Conservation (phyloP, 2,113 vertebrate genomes). For the Oreotrochilus melanogaster region DNA sequence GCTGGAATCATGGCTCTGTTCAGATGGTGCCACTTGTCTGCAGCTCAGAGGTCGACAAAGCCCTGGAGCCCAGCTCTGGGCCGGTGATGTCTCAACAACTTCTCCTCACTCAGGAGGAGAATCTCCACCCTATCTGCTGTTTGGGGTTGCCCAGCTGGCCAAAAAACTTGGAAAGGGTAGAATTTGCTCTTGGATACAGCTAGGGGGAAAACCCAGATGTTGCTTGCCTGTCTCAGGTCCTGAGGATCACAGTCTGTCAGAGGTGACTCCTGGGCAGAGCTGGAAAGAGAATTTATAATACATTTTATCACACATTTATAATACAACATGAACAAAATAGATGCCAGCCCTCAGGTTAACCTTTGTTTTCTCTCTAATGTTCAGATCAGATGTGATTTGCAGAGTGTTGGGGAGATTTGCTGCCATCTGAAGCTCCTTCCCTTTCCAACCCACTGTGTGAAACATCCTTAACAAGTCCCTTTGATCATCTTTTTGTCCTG, state of each 20-base stretch:
- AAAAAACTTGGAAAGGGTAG: not conserved
- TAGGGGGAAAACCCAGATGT: fast-evolving
- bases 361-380: not conserved
- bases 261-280: not conserved
- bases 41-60: not conserved
- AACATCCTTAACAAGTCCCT: fast-evolving
- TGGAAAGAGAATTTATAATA: not conserved
- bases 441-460: not conserved
- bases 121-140: not conserved
- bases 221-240: not conserved
- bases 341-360: not conserved
- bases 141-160: not conserved
- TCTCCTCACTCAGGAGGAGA: fast-evolving
- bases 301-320: not conserved
- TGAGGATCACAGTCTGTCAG: not conserved
- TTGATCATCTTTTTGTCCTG: not conserved
- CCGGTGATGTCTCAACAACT: not conserved
- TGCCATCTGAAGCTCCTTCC: not conserved
- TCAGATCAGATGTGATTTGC: not conserved
- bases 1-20: not conserved
- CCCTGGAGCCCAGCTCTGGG: not conserved
- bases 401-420: not conserved
- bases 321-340: not conserved
- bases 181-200: not conserved
- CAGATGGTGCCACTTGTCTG: not conserved